Evolutionary conservation across 2,888 invertebrate species (phyloP).

Genomic region (Anthophora plumipes): DNA sequence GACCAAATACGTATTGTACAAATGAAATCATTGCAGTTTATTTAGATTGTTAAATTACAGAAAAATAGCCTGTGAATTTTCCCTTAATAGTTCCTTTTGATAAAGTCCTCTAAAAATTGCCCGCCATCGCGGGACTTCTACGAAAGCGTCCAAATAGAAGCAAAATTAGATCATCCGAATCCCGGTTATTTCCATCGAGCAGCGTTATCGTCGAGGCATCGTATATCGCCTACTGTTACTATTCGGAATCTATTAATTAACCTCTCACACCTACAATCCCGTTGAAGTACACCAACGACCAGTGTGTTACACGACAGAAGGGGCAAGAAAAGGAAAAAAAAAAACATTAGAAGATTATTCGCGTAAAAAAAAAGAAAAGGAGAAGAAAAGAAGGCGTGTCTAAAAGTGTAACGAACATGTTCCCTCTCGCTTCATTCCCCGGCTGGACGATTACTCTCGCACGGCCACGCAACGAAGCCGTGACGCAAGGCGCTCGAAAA

Average conservation of each 20-base stretch:
- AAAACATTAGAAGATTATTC: constrained; percentile 20
- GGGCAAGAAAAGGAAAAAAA: background rate
- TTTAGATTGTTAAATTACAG: no score
- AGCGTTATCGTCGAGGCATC: constrained; percentile 35
- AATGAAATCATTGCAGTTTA: no score
- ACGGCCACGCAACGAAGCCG: constrained; percentile 35
- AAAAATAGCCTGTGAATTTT: no score
- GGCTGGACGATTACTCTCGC: constrained; percentile 39
- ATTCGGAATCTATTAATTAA: constrained; percentile 34
- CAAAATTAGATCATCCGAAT: constrained; percentile 35
- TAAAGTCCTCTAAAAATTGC: no score
- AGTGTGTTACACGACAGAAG: background rate
- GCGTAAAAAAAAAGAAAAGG: constrained; percentile 42
- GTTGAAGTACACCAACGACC: background rate
- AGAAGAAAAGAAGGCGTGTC: constrained; percentile 4
- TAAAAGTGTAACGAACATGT: constrained; percentile 49
- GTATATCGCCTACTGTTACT: constrained; percentile 9
- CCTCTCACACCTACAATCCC: no score
- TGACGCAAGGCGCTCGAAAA: constrained; percentile 54
- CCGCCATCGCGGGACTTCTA: no score
- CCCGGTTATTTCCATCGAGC: constrained; percentile 33
- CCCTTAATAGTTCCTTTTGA: no score
- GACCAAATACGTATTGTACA: no score
- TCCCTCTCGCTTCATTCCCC: constrained; percentile 1
- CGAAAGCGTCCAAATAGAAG: constrained; percentile 20